phyloP scores from a whole-genome alignment of 2,797 vertebrate genomes.

The Danio albolineatus region DNA sequence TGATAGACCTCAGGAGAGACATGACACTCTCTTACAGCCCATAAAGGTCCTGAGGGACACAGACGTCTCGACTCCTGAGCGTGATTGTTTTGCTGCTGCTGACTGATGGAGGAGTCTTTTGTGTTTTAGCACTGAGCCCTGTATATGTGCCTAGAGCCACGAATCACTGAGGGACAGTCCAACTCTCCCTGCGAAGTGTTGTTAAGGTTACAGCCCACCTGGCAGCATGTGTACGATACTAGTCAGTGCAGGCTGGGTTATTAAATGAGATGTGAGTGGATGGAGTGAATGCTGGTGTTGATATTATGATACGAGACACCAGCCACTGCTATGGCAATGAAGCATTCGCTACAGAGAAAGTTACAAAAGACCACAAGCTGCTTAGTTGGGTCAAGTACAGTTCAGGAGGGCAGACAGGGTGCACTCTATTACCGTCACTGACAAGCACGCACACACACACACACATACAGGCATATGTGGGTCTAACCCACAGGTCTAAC shows the following conservation, averaged over 20 bases:
- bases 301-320: slow-evolving; percentile 54
- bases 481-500: slow-evolving; percentile 2
- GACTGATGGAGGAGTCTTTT: slow-evolving; percentile 52
- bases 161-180: slow-evolving; percentile 22
- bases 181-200: slow-evolving; percentile 37
- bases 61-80: slow-evolving; percentile 12
- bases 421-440: slow-evolving; percentile 32
- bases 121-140: slow-evolving; percentile 51
- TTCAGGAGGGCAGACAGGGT: slow-evolving; percentile 56
- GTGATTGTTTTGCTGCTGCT: slow-evolving; percentile 50
- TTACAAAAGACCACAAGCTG: slow-evolving; percentile 50
- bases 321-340: slow-evolving; percentile 23
- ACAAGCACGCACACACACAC: slow-evolving; percentile 21
- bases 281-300: slow-evolving; percentile 22
- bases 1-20: slow-evolving; percentile 47
- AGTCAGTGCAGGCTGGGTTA: slow-evolving; percentile 15
- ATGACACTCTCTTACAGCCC: slow-evolving; percentile 22
- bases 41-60: slow-evolving; percentile 31
- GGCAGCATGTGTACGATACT: slow-evolving; percentile 43
- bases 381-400: slow-evolving; percentile 56
- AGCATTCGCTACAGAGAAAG: slow-evolving; percentile 35
- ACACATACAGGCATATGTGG: background rate
- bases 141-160: slow-evolving; percentile 46
- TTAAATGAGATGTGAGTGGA: slow-evolving; percentile 28
- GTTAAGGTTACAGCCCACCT: slow-evolving; percentile 54